phyloP scores from a whole-genome alignment of 2,888 invertebrate species.

The Drosophila mettleri region DNA sequence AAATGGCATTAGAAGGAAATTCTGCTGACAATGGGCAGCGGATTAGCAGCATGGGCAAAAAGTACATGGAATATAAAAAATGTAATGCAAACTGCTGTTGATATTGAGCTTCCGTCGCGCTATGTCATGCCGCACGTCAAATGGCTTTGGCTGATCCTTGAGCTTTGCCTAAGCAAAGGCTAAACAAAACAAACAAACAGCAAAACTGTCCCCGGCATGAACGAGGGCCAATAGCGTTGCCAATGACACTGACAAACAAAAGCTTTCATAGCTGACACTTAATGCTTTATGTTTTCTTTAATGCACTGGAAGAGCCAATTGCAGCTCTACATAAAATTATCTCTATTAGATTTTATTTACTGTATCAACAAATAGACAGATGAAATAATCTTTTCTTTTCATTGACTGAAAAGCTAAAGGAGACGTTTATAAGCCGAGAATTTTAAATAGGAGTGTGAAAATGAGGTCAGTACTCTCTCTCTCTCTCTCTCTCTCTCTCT shows the following conservation, averaged over 20 bases:
- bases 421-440: neutral
- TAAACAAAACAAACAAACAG: constrained; percentile 25
- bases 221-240: constrained; percentile 51
- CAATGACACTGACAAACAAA: constrained; percentile 42
- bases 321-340: neutral
- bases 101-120: constrained; percentile 42
- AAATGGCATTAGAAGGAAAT: constrained; percentile 70
- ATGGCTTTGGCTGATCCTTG: constrained; percentile 66
- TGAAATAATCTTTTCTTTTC: no score
- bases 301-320: neutral
- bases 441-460: no score
- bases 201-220: constrained; percentile 23
- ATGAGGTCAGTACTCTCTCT: neutral
- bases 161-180: constrained; percentile 36
- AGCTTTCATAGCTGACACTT: constrained; percentile 18
- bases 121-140: constrained; percentile 47
- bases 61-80: constrained; percentile 34
- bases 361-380: no score
- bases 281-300: neutral
- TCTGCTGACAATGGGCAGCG: constrained; percentile 74
- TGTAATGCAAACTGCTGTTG: constrained; percentile 32
- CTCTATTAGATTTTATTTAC: neutral
- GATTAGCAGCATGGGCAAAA: constrained; percentile 61
- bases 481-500: neutral
- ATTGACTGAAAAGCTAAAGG: neutral